These are phyloP conservation scores for Eurosta solidaginis DNA, from an alignment of 1,140 invertebrate genomes.

Conservation along the genomic window DNA sequence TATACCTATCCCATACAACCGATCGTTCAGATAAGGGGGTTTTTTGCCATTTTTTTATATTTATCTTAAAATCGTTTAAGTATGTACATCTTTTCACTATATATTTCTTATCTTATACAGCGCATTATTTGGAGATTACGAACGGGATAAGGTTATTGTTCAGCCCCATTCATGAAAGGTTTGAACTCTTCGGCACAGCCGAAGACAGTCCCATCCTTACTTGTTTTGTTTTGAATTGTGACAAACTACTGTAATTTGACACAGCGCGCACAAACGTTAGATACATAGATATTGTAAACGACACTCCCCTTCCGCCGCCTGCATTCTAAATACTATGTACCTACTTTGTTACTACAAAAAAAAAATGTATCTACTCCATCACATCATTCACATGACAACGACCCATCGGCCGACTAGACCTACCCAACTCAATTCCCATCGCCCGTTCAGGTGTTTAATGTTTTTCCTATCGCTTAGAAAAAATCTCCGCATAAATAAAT, in stretches of 20 bases:
- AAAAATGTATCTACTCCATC: not conserved
- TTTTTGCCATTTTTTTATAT: too few relatives aligned
- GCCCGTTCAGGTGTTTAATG: slow-evolving; percentile 15
- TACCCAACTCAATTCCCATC: not conserved
- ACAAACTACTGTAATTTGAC: not conserved
- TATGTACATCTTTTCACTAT: too few relatives aligned
- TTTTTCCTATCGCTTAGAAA: slow-evolving; percentile 21
- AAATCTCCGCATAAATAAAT: slow-evolving; percentile 29
- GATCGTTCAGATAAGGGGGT: too few relatives aligned
- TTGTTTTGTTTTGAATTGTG: slow-evolving; percentile 15
- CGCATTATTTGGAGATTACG: too few relatives aligned
- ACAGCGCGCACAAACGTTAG: not conserved
- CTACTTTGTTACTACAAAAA: too few relatives aligned
- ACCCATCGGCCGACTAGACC: not conserved
- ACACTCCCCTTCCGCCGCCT: not conserved
- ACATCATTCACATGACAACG: not conserved
- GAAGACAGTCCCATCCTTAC: too few relatives aligned
- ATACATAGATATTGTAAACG: not conserved
- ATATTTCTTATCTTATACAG: too few relatives aligned
- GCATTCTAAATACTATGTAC: not conserved
- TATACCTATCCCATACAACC: too few relatives aligned
- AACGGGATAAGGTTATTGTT: too few relatives aligned
- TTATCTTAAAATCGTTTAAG: too few relatives aligned
- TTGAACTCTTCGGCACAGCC: too few relatives aligned
- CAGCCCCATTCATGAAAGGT: too few relatives aligned